phyloP scores from a whole-genome alignment of 2,113 vertebrate species.

The Halichoerus grypus region DNA sequence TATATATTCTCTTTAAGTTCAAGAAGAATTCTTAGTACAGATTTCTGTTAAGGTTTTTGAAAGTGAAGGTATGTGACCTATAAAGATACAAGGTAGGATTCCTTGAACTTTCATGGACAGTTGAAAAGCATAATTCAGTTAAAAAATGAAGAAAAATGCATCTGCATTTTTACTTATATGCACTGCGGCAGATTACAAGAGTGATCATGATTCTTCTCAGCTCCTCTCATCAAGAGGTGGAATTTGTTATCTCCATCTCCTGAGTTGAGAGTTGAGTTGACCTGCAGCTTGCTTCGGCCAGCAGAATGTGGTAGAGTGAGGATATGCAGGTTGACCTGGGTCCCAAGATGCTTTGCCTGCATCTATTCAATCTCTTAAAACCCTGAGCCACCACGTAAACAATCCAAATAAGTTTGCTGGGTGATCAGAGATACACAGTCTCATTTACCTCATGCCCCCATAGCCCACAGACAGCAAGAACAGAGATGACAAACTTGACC shows the following conservation, averaged over 20 bases:
- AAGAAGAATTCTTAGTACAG: background rate
- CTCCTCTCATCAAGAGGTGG: background rate
- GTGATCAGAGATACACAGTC: background rate
- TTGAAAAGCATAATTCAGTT: background rate
- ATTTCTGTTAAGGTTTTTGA: background rate
- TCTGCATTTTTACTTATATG: slow-evolving; percentile 11
- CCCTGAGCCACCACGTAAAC: background rate
- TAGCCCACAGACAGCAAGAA: background rate
- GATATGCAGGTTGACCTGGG: background rate
- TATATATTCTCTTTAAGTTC: background rate
- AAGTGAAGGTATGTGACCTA: background rate
- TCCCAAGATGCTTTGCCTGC: background rate
- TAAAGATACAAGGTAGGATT: background rate
- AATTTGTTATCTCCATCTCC: background rate
- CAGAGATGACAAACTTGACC: background rate
- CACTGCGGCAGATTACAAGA: background rate
- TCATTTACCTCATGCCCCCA: background rate
- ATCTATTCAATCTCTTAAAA: background rate
- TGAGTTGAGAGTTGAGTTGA: background rate
- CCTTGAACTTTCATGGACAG: background rate
- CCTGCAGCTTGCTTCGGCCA: background rate
- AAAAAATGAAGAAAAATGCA: background rate
- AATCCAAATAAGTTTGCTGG: background rate
- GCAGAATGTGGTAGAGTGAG: background rate
- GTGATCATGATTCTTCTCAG: background rate